Evolutionary conservation across 2,113 vertebrate genomes (phyloP).

Genomic region (Cryptotis parvus): DNA sequence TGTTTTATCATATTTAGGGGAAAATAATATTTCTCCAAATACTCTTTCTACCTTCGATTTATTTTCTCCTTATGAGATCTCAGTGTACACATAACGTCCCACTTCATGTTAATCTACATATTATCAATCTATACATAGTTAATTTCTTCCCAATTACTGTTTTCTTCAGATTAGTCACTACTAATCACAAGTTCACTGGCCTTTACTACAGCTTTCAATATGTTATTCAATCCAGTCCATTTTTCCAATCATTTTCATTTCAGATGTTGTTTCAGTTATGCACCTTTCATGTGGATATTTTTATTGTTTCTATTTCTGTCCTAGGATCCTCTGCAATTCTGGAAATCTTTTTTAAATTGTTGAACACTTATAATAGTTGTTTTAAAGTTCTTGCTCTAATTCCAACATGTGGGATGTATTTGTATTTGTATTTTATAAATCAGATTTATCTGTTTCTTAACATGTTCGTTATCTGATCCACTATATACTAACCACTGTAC

Average conservation of each 20-base stretch:
- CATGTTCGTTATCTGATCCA: background rate
- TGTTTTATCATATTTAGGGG: slow-evolving; percentile 6
- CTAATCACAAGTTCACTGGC: background rate
- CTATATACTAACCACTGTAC: background rate
- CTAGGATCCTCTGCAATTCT: background rate
- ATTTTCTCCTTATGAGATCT: background rate
- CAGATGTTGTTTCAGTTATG: background rate
- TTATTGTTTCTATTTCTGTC: background rate
- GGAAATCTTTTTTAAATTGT: background rate
- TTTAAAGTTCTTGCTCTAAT: slow-evolving; percentile 5
- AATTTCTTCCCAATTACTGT: background rate
- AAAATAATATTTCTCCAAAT: background rate
- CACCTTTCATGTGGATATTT: slow-evolving; percentile 44
- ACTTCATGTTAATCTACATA: background rate
- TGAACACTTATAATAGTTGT: background rate
- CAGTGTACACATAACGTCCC: background rate
- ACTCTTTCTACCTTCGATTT: background rate
- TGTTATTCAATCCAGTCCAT: background rate
- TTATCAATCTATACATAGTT: background rate
- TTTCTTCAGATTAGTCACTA: background rate
- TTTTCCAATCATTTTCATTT: background rate
- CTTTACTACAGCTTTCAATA: background rate
- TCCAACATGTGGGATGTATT: background rate
- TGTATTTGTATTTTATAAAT: background rate
- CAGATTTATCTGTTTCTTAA: slow-evolving; percentile 14